Conservation (phyloP, 2,797 vertebrate species). For the Takifugu rubripes region DNA sequence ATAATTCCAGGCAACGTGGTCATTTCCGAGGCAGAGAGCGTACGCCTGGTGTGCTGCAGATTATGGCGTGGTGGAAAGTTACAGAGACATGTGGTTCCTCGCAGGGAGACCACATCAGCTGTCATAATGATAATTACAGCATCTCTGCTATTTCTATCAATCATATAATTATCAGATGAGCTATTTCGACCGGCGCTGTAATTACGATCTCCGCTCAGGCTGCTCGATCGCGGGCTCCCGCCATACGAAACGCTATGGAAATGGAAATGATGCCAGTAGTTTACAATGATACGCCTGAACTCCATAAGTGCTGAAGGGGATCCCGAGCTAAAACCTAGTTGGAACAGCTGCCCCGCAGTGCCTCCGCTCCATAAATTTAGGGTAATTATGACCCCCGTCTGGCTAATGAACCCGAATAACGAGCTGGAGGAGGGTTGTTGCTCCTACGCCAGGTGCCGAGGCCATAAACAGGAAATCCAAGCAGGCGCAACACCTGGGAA, state of each 20-base stretch:
- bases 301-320: slow-evolving; percentile 8
- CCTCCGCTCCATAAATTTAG: slow-evolving; percentile 45
- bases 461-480: slow-evolving; percentile 48
- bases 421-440: slow-evolving; percentile 39
- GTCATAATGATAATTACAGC: slow-evolving; percentile 77
- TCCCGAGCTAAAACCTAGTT: slow-evolving; percentile 9
- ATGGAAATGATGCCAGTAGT: too few relatives aligned
- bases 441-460: slow-evolving; percentile 54
- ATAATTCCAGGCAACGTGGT: slow-evolving; percentile 78
- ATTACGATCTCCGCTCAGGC: slow-evolving; percentile 57
- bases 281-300: slow-evolving; percentile 4
- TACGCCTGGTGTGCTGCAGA: slow-evolving; percentile 73
- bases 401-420: slow-evolving; percentile 59
- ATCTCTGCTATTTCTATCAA: slow-evolving; percentile 72
- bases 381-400: slow-evolving; percentile 48
- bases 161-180: slow-evolving; percentile 72
- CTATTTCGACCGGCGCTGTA: slow-evolving; percentile 71
- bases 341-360: slow-evolving; percentile 37
- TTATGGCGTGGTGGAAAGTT: slow-evolving; percentile 73
- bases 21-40: slow-evolving; percentile 71
- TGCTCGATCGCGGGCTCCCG: neutral
- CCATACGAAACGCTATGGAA: neutral
- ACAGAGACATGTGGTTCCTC: slow-evolving; percentile 73
- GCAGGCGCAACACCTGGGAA: slow-evolving; percentile 61
- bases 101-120: slow-evolving; percentile 75